Evolutionary conservation across 2,113 vertebrate genomes (phyloP).

Genomic region (Cinclus mexicanus): DNA sequence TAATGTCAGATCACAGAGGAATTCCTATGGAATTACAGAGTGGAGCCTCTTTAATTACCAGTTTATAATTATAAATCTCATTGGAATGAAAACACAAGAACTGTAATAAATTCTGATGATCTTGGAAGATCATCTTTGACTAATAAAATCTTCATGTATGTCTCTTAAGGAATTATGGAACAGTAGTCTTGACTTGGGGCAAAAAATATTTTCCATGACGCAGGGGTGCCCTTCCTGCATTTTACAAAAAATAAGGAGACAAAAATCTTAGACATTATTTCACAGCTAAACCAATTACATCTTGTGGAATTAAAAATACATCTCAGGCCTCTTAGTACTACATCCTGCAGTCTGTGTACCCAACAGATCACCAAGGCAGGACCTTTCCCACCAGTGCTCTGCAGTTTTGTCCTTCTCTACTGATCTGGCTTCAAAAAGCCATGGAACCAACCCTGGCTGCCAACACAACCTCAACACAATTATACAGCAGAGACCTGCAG

Average conservation of each 20-base stretch:
- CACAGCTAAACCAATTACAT: background rate
- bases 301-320: background rate
- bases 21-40: constrained; percentile 70
- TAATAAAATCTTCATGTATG: constrained; percentile 34
- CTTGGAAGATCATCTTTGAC: background rate
- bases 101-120: constrained; percentile 60
- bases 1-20: constrained; percentile 69
- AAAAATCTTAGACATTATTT: background rate
- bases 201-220: background rate
- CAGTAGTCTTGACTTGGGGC: background rate
- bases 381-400: background rate
- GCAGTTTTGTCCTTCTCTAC: background rate
- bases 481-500: background rate
- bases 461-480: background rate
- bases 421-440: background rate
- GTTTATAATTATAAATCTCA: constrained; percentile 72
- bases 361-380: fast-evolving
- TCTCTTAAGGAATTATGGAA: constrained; percentile 14
- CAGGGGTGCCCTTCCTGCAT: background rate
- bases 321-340: background rate
- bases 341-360: background rate
- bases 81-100: constrained; percentile 67
- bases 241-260: background rate
- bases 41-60: constrained; percentile 64
- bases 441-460: fast-evolving